A percentile compares a stretch with the other conserved stretches of the same genome.
Conservation (phyloP, 2,888 invertebrate genomes). For the Poecilus cupreus region DNA sequence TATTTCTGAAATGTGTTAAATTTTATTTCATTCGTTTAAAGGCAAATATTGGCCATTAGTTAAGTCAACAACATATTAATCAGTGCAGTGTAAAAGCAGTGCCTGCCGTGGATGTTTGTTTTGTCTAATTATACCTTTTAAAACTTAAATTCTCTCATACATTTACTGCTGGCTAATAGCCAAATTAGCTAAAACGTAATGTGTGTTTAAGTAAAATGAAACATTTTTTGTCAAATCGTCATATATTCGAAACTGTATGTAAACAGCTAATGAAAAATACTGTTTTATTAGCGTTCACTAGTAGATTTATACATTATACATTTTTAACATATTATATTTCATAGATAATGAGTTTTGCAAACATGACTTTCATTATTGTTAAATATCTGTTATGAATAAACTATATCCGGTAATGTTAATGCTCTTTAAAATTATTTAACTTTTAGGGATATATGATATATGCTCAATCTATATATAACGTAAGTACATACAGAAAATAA, state of each 20-base stretch:
- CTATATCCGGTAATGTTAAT: too few relatives aligned
- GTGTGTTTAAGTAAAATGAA: neutral
- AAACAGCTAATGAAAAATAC: too few relatives aligned
- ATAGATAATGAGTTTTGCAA: too few relatives aligned
- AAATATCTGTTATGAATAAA: too few relatives aligned
- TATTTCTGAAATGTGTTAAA: neutral
- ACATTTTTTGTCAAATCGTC: neutral
- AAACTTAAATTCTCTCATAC: constrained; percentile 10
- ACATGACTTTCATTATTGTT: too few relatives aligned
- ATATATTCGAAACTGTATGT: neutral
- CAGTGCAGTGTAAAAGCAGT: neutral
- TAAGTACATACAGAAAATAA: too few relatives aligned
- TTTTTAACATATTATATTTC: too few relatives aligned
- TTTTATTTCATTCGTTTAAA: neutral
- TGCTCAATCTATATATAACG: too few relatives aligned
- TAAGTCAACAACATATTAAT: neutral
- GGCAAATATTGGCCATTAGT: neutral
- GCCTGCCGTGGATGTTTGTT: neutral
- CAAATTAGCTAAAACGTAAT: neutral
- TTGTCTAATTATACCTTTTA: constrained; percentile 17
- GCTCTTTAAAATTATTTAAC: too few relatives aligned
- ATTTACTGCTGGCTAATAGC: constrained; percentile 1
- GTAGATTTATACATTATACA: too few relatives aligned
- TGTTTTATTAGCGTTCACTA: too few relatives aligned
- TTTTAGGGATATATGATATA: too few relatives aligned